These are phyloP conservation scores for Strix aluco DNA, from an alignment of 2,113 vertebrate genomes.

Conservation along the genomic window DNA sequence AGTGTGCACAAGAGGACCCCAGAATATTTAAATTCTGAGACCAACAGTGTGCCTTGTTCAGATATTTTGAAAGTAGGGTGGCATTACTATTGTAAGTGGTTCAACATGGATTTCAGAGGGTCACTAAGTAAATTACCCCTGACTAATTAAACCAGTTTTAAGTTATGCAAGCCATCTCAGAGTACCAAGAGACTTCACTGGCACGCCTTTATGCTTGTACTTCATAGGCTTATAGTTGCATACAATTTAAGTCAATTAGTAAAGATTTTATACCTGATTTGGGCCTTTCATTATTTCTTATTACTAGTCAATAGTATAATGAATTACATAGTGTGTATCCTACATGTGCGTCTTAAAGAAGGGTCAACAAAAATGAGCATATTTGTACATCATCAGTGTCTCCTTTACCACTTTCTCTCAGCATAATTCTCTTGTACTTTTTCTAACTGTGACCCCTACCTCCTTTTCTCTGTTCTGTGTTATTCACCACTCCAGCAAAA, in stretches of 20 bases:
- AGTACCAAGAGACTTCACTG: neutral
- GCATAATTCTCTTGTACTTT: neutral
- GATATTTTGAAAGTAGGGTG: neutral
- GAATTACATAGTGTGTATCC: neutral
- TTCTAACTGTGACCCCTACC: neutral
- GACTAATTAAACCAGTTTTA: slow-evolving; percentile 53
- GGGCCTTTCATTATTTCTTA: neutral
- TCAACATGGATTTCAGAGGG: slow-evolving; percentile 4
- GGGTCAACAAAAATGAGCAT: neutral
- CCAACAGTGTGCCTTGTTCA: neutral
- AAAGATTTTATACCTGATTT: neutral
- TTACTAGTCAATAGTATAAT: neutral
- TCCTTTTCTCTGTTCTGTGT: neutral
- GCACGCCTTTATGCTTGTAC: neutral
- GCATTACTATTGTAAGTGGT: neutral
- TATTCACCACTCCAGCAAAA: neutral
- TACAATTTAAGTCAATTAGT: neutral
- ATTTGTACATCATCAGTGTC: neutral
- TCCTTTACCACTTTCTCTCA: neutral
- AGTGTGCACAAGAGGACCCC: neutral
- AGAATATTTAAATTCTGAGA: neutral
- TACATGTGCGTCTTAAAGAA: neutral
- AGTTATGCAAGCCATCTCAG: slow-evolving; percentile 20
- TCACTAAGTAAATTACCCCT: slow-evolving; percentile 4
- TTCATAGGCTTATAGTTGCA: neutral